Percentiles rank a stretch among this genome's conserved stretches.
Evolutionary conservation across 1,140 invertebrate species (phyloP).

Genomic region (Drosophila pruinosa): DNA sequence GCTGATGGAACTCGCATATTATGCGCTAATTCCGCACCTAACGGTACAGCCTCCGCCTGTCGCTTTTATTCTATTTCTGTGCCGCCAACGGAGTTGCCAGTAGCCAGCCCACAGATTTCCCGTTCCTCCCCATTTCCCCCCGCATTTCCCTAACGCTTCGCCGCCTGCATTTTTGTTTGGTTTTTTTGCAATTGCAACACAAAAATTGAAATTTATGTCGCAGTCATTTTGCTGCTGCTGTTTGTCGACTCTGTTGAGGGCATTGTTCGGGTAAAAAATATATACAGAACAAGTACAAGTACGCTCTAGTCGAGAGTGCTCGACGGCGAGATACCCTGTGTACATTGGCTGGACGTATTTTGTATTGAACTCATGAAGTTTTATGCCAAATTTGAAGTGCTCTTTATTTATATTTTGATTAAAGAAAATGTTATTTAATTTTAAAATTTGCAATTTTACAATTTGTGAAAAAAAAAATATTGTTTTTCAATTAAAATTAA

Average conservation of each 20-base stretch:
- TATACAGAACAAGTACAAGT: conserved; percentile 5
- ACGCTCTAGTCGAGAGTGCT: too few species aligned
- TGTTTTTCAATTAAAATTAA: too few species aligned
- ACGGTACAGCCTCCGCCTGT: conserved; percentile 69
- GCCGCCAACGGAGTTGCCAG: conserved; percentile 63
- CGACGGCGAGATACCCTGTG: too few species aligned
- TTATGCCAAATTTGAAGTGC: too few species aligned
- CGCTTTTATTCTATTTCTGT: conserved; percentile 75
- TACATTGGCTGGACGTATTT: too few species aligned
- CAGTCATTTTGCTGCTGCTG: conserved; percentile 29
- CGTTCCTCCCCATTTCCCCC: neutral
- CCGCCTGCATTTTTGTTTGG: conserved; percentile 1
- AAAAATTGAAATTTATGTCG: conserved; percentile 79
- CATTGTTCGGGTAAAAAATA: conserved; percentile 62
- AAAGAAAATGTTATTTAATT: too few species aligned
- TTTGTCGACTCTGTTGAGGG: conserved; percentile 41
- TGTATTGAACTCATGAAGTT: too few species aligned
- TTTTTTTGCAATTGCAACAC: conserved; percentile 68
- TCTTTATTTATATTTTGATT: too few species aligned
- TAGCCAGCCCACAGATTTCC: conserved; percentile 56
- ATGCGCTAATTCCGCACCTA: conserved; percentile 76
- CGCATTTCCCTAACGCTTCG: conserved; percentile 15
- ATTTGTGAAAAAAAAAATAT: too few species aligned
- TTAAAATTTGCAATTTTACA: too few species aligned
- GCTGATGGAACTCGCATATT: conserved; percentile 56